A percentile compares a stretch with the other conserved stretches of the same genome.
Conservation (phyloP, 2,797 vertebrate species). For the Fratercula arctica region DNA sequence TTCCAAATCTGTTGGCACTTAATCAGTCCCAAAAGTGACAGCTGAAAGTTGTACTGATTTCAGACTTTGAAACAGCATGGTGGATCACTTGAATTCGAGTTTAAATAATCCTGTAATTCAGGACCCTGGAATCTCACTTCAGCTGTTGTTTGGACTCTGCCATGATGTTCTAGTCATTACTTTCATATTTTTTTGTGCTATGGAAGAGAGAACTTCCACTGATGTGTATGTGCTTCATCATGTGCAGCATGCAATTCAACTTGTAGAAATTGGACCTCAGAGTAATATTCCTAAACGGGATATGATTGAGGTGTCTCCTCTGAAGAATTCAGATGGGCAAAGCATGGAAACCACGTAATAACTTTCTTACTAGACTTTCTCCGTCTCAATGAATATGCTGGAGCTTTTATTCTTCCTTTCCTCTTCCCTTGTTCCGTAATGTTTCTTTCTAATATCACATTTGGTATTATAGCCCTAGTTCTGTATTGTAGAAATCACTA, state of each 20-base stretch:
- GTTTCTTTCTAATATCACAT: not conserved
- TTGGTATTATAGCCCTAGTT: not conserved
- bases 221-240: not conserved
- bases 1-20: not conserved
- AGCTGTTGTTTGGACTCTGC: not conserved
- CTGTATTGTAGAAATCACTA: not conserved
- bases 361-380: not conserved
- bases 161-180: not conserved
- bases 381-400: not conserved
- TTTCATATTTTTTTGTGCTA: not conserved
- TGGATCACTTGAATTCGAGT: not conserved
- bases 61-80: not conserved
- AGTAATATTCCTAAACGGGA: not conserved
- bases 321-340: not conserved
- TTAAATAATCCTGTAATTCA: not conserved
- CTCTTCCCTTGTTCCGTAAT: not conserved
- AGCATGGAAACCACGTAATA: not conserved
- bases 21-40: not conserved
- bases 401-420: not conserved
- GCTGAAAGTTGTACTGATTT: not conserved
- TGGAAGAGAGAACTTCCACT: not conserved
- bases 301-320: too few species aligned
- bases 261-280: not conserved
- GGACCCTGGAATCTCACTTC: not conserved
- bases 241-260: not conserved